Base-by-base conservation (phyloP, 92 coral and sea anemone genomes). In the Micromussa lordhowensis region DNA sequence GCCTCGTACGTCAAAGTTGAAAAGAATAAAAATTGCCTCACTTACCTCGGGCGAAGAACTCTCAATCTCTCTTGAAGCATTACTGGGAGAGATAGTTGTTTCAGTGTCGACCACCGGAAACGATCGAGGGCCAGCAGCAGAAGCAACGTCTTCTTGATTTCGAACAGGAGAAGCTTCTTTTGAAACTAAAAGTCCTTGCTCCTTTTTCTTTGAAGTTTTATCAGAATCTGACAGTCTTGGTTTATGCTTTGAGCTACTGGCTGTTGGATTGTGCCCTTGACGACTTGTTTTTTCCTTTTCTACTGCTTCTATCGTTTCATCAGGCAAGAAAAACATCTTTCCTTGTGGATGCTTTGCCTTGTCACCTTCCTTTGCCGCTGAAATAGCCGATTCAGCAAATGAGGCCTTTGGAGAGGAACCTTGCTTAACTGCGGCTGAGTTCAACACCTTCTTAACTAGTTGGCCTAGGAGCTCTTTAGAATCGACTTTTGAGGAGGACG, bases 391-490 rank as follows among this genome's bases (percentile, higher is more conserved):
- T 35, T 86, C 95, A 40, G 75, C 89, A 63, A 89, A 89, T 2
- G 94, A 89, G n/a, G 85, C 57, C 14, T 58, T 72, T 31, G 93
- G 93, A 73, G 96, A 87, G 30, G 75, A 28, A 4, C 88, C 77
- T 78, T 94, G 94, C 73, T 90, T 92, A 18, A 94, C 92, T 12
- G 86, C 96, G 11, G 96, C 96, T 2, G 98, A 92, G 61, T 90
- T 95, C 22, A 95, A 93, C 12, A 95, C 95, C 87, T 95, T 95
- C 53, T 95, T 95, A 8, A 95, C 98, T 35, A 95, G 89, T 70
- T 95, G 98, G 11, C 98, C 98, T 32, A 95, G 82, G 1, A 94
- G 86, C 49, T 95, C 98, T 40, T 91, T 95, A 78, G 98, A 95
- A 55, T 94, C 98, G 10, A 92, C 80, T 36, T 92, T 82, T 31